phyloP scores from a whole-genome alignment of 2,888 invertebrate genomes.

The Machimus rusticus region DNA sequence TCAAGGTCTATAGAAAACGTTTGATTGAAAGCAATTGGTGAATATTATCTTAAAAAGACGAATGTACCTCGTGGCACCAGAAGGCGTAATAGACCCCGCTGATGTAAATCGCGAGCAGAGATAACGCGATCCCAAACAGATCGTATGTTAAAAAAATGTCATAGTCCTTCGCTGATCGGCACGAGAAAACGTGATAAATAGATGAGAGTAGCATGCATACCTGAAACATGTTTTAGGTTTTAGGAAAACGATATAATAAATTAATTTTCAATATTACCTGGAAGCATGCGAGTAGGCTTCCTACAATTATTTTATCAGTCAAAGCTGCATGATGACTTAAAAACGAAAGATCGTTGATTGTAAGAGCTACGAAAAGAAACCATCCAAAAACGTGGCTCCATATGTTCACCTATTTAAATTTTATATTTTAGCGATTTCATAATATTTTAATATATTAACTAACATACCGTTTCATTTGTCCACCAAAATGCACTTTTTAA shows the following conservation, averaged over 20 bases:
- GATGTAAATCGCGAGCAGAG: constrained; percentile 91
- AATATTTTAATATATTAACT: neutral
- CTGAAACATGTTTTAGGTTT: constrained; percentile 65
- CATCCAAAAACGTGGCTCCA: constrained; percentile 95
- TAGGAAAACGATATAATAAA: neutral
- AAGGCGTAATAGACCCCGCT: constrained; percentile 97
- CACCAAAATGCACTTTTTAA: constrained; percentile 93
- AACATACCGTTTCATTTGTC: constrained; percentile 85
- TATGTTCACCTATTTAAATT: constrained; percentile 75
- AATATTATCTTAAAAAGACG: neutral
- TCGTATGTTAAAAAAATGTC: constrained; percentile 88
- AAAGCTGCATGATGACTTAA: constrained; percentile 80
- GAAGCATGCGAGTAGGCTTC: constrained; percentile 83
- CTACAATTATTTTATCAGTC: constrained; percentile 85
- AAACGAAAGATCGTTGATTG: constrained; percentile 83
- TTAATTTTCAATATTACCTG: constrained; percentile 67
- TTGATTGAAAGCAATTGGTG: neutral
- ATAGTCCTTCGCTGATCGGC: constrained; percentile 86
- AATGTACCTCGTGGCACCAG: constrained; percentile 89
- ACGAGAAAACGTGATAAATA: constrained; percentile 93
- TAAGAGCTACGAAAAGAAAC: constrained; percentile 81
- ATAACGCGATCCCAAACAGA: constrained; percentile 91
- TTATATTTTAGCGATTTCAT: neutral
- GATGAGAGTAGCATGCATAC: constrained; percentile 92
- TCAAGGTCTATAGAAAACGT: constrained; percentile 70